phyloP scores from a whole-genome alignment of 2,888 invertebrate genomes.

The Ctenicera cuprea region DNA sequence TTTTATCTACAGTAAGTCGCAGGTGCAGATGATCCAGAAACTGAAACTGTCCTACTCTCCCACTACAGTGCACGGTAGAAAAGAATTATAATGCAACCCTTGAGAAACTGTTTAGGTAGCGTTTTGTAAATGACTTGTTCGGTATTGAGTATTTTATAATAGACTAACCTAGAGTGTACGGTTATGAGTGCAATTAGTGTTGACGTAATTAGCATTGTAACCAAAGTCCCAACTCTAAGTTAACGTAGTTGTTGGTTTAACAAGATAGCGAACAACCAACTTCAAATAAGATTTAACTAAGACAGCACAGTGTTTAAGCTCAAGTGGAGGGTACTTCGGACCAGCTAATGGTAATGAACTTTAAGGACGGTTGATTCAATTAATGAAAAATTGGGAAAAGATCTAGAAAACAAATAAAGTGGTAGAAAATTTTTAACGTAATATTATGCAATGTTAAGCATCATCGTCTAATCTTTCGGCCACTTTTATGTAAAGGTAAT shows the following conservation, averaged over 20 bases:
- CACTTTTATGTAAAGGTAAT: too few relatives aligned
- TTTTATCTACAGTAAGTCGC: too few relatives aligned
- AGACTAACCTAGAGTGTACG: slow-evolving; percentile 24
- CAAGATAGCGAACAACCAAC: slow-evolving; percentile 29
- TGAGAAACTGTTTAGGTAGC: background rate
- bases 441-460: too few relatives aligned
- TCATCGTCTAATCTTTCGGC: too few relatives aligned
- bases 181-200: slow-evolving; percentile 40
- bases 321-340: background rate
- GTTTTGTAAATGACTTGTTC: slow-evolving; percentile 7
- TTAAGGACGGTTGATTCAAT: background rate
- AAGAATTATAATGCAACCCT: too few relatives aligned
- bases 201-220: slow-evolving; percentile 40
- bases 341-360: background rate
- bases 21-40: too few relatives aligned
- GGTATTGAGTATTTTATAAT: slow-evolving; percentile 2
- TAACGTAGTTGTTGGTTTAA: slow-evolving; percentile 33
- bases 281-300: slow-evolving; percentile 33
- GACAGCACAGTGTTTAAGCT: background rate
- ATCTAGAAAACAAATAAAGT: too few relatives aligned
- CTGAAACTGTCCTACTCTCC: too few relatives aligned
- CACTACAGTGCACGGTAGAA: too few relatives aligned
- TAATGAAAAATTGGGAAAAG: too few relatives aligned
- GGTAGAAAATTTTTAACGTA: too few relatives aligned
- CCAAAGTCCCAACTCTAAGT: slow-evolving; percentile 34